Percentiles rank a stretch among this genome's conserved stretches.
Conservation (phyloP, 1,140 invertebrate species). For the Parapsyche elsis region DNA sequence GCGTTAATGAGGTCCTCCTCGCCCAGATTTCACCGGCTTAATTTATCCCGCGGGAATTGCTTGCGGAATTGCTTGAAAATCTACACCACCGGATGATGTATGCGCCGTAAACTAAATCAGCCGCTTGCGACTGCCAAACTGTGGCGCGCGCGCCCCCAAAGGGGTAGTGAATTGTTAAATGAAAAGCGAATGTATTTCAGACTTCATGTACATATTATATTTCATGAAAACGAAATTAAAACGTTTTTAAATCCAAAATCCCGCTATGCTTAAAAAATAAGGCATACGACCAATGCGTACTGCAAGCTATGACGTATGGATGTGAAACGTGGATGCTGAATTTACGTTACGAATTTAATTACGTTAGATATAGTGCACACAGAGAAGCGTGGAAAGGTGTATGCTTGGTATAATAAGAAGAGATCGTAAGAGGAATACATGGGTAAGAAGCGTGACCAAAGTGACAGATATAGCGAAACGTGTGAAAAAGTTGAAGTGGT, state of each 20-base stretch:
- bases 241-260: too few species aligned
- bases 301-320: too few species aligned
- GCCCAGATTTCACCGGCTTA: constrained; percentile 24
- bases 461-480: too few species aligned
- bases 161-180: background rate
- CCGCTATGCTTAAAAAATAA: too few species aligned
- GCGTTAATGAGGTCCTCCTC: constrained; percentile 33
- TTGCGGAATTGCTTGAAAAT: constrained; percentile 20
- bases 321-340: too few species aligned
- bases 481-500: too few species aligned
- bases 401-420: too few species aligned
- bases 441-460: too few species aligned
- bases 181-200: background rate
- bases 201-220: background rate
- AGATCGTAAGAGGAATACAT: too few species aligned
- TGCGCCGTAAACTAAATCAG: constrained; percentile 30
- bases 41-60: constrained; percentile 34
- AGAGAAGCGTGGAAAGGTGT: too few species aligned
- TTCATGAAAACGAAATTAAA: background rate
- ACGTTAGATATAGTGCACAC: background rate
- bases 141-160: background rate
- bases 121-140: background rate
- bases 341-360: too few species aligned
- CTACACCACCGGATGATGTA: constrained; percentile 33
- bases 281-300: too few species aligned